Evolutionary conservation across 2,113 vertebrate genomes (phyloP).

Genomic region (Sarotherodon lohbergeri): DNA sequence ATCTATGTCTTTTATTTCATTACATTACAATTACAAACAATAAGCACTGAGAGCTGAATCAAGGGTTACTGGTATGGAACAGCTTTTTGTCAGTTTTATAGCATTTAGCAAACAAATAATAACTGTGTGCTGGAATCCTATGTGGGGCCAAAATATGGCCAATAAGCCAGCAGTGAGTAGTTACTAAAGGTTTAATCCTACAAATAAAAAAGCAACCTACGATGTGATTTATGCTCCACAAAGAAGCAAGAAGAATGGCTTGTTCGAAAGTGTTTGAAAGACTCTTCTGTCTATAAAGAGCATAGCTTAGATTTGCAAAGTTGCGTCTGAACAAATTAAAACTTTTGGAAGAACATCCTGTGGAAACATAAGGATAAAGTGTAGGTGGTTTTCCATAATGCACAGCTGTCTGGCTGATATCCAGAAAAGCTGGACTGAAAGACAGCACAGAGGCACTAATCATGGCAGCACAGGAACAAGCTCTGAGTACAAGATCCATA

Average conservation of each 20-base stretch:
- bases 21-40: neutral
- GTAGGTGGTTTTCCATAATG: neutral
- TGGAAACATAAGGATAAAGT: neutral
- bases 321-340: neutral
- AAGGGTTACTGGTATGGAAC: neutral
- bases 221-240: neutral
- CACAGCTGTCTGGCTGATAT: neutral
- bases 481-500: fast-evolving
- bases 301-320: neutral
- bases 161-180: no score
- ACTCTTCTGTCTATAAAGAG: neutral
- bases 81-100: neutral
- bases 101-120: no score
- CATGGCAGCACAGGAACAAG: neutral
- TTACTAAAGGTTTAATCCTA: neutral
- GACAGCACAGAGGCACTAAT: neutral
- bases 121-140: no score
- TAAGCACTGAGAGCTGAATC: neutral
- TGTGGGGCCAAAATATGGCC: no score
- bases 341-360: neutral
- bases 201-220: neutral
- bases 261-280: neutral
- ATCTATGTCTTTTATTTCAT: fast-evolving
- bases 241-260: fast-evolving
- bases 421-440: neutral